phyloP scores from a whole-genome alignment of 2,888 invertebrate genomes.

The Morpho helenor region DNA sequence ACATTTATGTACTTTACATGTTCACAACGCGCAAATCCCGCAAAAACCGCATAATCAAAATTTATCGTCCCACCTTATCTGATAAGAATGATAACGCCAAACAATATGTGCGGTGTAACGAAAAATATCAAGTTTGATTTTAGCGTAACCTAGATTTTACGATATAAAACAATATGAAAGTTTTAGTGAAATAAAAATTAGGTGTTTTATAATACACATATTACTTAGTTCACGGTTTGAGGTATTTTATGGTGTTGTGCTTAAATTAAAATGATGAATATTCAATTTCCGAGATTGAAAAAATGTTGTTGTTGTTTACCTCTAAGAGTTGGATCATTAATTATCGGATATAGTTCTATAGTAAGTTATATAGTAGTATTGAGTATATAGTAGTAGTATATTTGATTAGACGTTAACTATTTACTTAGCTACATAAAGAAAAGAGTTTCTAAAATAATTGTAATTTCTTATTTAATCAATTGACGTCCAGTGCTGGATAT shows the following conservation, averaged over 20 bases:
- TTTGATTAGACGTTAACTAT: no score
- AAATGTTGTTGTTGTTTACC: constrained; percentile 60
- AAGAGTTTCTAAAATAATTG: no score
- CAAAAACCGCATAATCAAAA: constrained; percentile 1
- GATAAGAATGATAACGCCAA: constrained; percentile 19
- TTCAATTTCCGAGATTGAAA: constrained; percentile 43
- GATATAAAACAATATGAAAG: background rate
- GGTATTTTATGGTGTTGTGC: constrained; percentile 2
- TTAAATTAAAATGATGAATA: constrained; percentile 33
- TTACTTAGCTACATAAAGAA: no score
- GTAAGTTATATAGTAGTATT: no score
- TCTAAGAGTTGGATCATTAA: constrained; percentile 49
- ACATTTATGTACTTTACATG: no score
- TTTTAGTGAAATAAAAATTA: constrained; percentile 1
- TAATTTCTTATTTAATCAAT: no score
- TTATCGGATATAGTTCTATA: constrained; percentile 62
- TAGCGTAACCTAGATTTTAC: background rate
- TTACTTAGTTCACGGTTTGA: background rate
- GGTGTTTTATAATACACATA: constrained; percentile 2
- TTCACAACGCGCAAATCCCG: background rate
- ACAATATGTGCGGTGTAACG: background rate
- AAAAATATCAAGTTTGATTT: background rate
- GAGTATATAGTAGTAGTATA: no score
- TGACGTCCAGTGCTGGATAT: no score
- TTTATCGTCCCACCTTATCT: constrained; percentile 15